Evolutionary conservation across 2,113 vertebrate species (phyloP).

Genomic region (Crypturellus undulatus): DNA sequence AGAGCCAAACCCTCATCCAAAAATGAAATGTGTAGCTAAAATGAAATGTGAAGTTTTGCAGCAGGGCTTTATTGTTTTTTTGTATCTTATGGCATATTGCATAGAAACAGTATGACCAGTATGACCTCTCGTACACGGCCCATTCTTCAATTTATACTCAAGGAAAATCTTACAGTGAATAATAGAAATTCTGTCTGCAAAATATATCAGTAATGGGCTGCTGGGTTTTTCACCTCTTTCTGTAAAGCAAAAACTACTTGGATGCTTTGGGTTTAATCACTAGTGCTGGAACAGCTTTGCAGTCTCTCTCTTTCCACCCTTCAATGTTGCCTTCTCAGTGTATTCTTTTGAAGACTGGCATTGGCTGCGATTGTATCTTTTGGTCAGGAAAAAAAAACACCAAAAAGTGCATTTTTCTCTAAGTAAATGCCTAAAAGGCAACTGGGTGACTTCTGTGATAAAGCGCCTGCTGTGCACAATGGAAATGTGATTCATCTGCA

Average conservation of each 20-base stretch:
- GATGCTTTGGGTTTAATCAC: not conserved
- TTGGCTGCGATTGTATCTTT: not conserved
- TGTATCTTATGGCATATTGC: not conserved
- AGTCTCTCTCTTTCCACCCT: not conserved
- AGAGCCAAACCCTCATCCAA: not conserved
- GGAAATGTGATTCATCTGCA: slow-evolving; percentile 65
- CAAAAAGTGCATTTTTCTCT: not conserved
- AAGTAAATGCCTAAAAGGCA: slow-evolving; percentile 36
- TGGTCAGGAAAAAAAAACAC: not conserved
- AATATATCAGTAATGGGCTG: not conserved
- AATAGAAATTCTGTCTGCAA: not conserved
- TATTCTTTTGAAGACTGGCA: not conserved
- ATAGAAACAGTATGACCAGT: rapidly evolving
- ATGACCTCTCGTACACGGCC: not conserved
- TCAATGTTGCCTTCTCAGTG: not conserved
- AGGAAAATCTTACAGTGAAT: not conserved
- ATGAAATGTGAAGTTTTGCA: not conserved
- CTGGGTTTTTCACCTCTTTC: not conserved
- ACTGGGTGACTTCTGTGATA: slow-evolving; percentile 40
- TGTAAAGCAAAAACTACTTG: not conserved
- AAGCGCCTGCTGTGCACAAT: slow-evolving; percentile 33
- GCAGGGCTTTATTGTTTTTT: not conserved
- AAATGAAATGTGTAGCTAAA: not conserved
- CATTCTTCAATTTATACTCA: not conserved
- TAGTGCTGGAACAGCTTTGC: not conserved